These are phyloP conservation scores for Allygus modestus DNA, from an alignment of 2,888 invertebrate species.

Conservation along the genomic window DNA sequence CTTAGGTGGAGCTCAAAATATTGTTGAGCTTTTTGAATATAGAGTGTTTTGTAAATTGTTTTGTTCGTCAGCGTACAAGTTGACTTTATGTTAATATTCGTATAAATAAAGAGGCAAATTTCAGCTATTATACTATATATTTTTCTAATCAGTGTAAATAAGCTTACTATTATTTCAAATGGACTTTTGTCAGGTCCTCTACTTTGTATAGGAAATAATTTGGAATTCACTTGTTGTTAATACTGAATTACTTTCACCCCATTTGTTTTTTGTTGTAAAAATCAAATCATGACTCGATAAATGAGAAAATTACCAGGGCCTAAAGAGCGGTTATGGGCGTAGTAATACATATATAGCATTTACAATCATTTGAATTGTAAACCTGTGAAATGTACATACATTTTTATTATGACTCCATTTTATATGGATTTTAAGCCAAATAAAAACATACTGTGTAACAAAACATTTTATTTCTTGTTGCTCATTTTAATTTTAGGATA, in stretches of 20 bases:
- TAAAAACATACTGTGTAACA: constrained; percentile 31
- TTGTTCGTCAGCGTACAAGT: neutral
- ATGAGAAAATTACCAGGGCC: constrained; percentile 44
- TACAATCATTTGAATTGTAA: constrained; percentile 43
- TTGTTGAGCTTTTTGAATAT: constrained; percentile 3
- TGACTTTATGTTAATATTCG: neutral
- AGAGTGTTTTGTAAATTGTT: constrained; percentile 12
- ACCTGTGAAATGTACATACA: constrained; percentile 49
- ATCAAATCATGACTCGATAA: constrained; percentile 2
- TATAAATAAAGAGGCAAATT: neutral
- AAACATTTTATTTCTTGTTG: constrained; percentile 38
- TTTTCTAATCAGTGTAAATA: constrained; percentile 25
- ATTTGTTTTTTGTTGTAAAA: neutral
- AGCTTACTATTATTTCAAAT: neutral
- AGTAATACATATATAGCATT: constrained; percentile 37
- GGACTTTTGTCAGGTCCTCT: neutral
- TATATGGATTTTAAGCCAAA: constrained; percentile 47
- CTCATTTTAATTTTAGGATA: constrained; percentile 45
- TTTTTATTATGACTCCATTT: constrained; percentile 46
- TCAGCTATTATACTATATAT: constrained; percentile 21
- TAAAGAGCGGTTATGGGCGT: constrained; percentile 21
- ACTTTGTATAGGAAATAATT: constrained; percentile 5
- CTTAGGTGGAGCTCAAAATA: neutral
- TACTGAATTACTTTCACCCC: neutral
- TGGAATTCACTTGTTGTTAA: constrained; percentile 50